Evolutionary conservation across 2,797 vertebrate species (phyloP).

Genomic region (Eidolon dupreanum): DNA sequence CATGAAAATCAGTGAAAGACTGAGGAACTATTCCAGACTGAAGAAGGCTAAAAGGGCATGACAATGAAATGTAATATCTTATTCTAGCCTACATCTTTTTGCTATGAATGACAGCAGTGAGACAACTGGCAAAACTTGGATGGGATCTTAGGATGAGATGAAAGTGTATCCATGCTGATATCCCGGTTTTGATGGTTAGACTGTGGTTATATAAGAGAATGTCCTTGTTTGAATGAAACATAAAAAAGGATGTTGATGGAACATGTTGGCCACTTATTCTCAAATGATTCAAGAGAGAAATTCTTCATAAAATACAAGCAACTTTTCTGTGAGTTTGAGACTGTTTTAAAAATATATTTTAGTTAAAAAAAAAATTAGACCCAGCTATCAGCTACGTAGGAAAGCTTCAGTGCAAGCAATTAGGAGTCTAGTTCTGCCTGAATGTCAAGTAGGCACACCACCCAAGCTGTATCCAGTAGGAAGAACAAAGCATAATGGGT

Average conservation of each 20-base stretch:
- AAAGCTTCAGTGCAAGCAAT: not conserved
- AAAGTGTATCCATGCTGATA: not conserved
- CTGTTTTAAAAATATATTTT: not conserved
- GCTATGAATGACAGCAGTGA: not conserved
- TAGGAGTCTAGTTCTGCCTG: not conserved
- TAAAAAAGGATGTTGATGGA: not conserved
- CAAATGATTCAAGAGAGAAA: slow-evolving; percentile 19
- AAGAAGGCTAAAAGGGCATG: not conserved
- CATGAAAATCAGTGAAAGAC: not conserved
- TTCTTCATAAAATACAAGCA: not conserved
- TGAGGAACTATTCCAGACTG: not conserved
- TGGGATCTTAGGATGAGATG: not conserved
- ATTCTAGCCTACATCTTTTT: not conserved
- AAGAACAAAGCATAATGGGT: not conserved
- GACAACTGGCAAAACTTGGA: not conserved
- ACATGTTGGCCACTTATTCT: not conserved
- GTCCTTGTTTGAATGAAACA: not conserved
- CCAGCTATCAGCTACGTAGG: not conserved
- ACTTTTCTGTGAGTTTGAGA: slow-evolving; percentile 30
- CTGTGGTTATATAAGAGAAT: not conserved
- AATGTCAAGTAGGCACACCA: not conserved
- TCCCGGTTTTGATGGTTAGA: not conserved
- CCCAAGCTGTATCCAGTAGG: not conserved
- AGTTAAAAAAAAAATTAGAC: not conserved
- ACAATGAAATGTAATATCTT: not conserved